These are phyloP conservation scores for Azorinus chamasolen DNA, from an alignment of 2,888 invertebrate genomes.

Conservation along the genomic window DNA sequence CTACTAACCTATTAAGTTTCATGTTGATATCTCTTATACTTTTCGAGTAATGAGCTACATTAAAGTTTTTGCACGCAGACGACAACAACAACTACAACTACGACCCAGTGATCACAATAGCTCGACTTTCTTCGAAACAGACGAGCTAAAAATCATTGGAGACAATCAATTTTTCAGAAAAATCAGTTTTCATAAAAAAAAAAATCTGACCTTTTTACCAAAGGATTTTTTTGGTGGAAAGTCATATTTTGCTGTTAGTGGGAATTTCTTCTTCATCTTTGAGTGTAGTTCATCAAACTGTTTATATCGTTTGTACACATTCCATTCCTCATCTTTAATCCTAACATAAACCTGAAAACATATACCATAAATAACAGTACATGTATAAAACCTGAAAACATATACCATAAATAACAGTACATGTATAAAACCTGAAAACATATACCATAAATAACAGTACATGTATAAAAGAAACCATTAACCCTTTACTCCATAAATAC, in stretches of 20 bases:
- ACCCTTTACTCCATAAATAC: too few species aligned
- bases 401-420: background rate
- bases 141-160: too few species aligned
- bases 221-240: constrained; percentile 98
- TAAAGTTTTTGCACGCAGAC: too few species aligned
- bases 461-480: too few species aligned
- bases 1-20: too few species aligned
- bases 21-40: too few species aligned
- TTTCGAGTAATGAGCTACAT: too few species aligned
- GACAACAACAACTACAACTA: too few species aligned
- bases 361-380: background rate
- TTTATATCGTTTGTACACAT: constrained; percentile 97
- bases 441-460: background rate
- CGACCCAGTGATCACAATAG: too few species aligned
- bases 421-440: constrained; percentile 84
- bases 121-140: too few species aligned
- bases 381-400: constrained; percentile 84
- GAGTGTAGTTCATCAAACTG: constrained; percentile 96
- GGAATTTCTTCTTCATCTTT: constrained; percentile 93
- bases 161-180: too few species aligned
- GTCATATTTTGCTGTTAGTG: constrained; percentile 92
- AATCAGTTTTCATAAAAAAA: too few species aligned
- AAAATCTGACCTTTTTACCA: constrained; percentile 94
- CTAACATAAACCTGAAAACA: constrained; percentile 91
- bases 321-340: constrained; percentile 96